Evolutionary conservation across 2,113 vertebrate species (phyloP).

Genomic region (Ariopsis seemanni): DNA sequence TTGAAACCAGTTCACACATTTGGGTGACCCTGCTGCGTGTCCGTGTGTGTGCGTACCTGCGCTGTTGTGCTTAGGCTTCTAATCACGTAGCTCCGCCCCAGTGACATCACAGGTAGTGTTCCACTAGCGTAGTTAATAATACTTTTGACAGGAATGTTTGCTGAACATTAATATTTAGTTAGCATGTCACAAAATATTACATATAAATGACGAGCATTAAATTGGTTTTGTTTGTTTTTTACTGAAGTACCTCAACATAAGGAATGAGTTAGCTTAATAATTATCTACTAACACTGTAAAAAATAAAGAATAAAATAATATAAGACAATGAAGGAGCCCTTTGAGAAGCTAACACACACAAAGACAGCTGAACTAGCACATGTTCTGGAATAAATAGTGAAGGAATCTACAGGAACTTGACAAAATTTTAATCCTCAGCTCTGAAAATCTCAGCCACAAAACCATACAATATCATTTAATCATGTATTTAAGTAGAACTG

Average conservation of each 20-base stretch:
- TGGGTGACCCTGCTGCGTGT: constrained; percentile 38
- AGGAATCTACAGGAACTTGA: too few relatives aligned
- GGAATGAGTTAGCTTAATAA: too few relatives aligned
- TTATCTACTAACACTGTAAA: too few relatives aligned
- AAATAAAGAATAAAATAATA: too few relatives aligned
- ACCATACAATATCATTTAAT: neutral
- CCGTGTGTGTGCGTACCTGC: constrained; percentile 20
- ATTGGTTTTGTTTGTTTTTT: too few relatives aligned
- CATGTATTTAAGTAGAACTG: neutral
- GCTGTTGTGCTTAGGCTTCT: neutral
- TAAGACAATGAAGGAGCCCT: too few relatives aligned
- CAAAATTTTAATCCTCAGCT: too few relatives aligned
- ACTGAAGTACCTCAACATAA: too few relatives aligned
- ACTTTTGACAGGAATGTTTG: neutral
- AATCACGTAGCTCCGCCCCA: neutral
- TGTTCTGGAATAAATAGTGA: neutral
- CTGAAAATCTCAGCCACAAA: neutral
- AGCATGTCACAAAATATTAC: too few relatives aligned
- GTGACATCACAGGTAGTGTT: neutral
- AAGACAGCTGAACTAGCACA: neutral
- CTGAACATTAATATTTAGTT: neutral
- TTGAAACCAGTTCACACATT: constrained; percentile 53
- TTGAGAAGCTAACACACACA: too few relatives aligned
- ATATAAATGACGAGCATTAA: too few relatives aligned
- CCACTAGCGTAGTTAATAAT: neutral